Percentiles rank a stretch among this genome's conserved stretches.
Evolutionary conservation across 2,113 vertebrate species (phyloP).

Genomic region (Hepsetus odoe): DNA sequence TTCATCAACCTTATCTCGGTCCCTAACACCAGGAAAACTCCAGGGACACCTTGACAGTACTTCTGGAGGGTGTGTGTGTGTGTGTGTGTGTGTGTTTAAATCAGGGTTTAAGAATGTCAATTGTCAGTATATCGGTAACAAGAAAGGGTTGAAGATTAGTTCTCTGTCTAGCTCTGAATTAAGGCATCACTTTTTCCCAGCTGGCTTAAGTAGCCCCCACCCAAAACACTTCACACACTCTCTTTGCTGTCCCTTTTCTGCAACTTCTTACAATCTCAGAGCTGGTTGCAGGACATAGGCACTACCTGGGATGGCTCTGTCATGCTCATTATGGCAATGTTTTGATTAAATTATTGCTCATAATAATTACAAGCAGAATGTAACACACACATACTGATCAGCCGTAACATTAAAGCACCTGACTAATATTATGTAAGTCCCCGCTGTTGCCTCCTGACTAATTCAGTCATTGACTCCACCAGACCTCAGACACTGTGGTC

Average conservation of each 20-base stretch:
- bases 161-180: slow-evolving; percentile 61
- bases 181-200: slow-evolving; percentile 21
- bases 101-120: slow-evolving; percentile 57
- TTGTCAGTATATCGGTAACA: slow-evolving; percentile 52
- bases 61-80: slow-evolving; percentile 48
- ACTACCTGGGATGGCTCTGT: background rate
- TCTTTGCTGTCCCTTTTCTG: background rate
- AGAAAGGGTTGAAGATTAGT: slow-evolving; percentile 64
- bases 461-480: too few species aligned
- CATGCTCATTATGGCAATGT: slow-evolving; percentile 31
- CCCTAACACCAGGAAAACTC: slow-evolving; percentile 45
- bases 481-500: too few species aligned
- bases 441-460: too few species aligned
- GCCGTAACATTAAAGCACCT: too few species aligned
- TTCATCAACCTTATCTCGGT: slow-evolving; percentile 71
- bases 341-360: slow-evolving; percentile 39
- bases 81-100: slow-evolving; percentile 37
- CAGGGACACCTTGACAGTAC: slow-evolving; percentile 42
- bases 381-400: too few species aligned
- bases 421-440: too few species aligned
- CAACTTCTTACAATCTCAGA: background rate
- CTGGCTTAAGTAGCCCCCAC: background rate
- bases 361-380: slow-evolving; percentile 22
- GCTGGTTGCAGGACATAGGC: slow-evolving; percentile 16
- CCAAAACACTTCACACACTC: background rate